These are phyloP conservation scores for Clupea harengus DNA, from an alignment of 2,113 vertebrate species.

Conservation along the genomic window DNA sequence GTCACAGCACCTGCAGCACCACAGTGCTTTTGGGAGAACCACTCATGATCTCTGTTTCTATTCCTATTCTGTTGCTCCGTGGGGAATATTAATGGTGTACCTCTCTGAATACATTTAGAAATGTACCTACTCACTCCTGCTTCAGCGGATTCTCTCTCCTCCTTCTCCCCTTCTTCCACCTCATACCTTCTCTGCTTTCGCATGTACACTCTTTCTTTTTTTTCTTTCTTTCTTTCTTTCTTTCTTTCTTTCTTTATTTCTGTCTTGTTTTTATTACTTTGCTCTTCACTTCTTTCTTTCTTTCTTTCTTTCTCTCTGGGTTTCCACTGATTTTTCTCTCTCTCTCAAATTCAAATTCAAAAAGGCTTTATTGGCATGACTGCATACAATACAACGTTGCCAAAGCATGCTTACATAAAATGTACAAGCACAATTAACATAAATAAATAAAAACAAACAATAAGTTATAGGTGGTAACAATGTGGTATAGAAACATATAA, in stretches of 20 bases:
- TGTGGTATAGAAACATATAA: too few relatives aligned
- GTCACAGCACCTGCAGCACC: background rate
- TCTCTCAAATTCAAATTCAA: too few relatives aligned
- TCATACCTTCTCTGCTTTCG: background rate
- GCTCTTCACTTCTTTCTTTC: background rate
- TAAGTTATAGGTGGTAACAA: too few relatives aligned
- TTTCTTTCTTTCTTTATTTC: background rate
- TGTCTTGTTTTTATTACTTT: background rate
- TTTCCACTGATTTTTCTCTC: background rate
- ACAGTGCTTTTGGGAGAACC: background rate
- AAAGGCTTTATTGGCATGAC: too few relatives aligned
- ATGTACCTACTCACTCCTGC: background rate
- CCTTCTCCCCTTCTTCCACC: background rate
- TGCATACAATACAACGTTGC: too few relatives aligned
- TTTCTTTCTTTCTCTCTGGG: background rate
- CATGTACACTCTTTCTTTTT: background rate
- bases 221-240: background rate
- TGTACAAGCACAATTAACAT: too few relatives aligned
- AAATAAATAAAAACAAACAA: too few relatives aligned
- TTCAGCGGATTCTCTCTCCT: background rate
- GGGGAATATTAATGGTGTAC: background rate
- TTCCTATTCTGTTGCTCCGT: constrained; percentile 1
- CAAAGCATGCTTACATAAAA: too few relatives aligned
- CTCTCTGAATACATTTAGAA: background rate
- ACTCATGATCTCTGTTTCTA: background rate